Evolutionary conservation across 2,888 invertebrate genomes (phyloP), one percentile per base, ranked within the genome.

Genomic region (Sphaerophoria rueppellii): DNA sequence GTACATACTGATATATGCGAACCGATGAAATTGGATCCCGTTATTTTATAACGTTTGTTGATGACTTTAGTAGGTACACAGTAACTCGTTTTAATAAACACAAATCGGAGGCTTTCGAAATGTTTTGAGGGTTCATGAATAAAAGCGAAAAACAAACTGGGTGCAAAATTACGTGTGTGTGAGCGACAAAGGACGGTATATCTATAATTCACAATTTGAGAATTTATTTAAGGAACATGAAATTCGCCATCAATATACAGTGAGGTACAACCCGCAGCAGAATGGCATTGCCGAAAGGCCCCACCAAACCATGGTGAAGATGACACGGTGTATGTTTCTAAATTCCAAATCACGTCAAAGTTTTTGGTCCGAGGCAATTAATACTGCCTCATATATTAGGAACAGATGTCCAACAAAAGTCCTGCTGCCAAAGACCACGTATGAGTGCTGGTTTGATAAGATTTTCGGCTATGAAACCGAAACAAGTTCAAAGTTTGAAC

Each of bases 1-100:
- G 65, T 87, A 14, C 86, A 87, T 60, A 79, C 82, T 3, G 78
- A 86, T 71, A 70, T 86, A 37, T 87, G 75, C 43, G 82, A 82
- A 5, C 86, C 86, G 9, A 78, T 87, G n/a, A 57, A 63, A 86
- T 82, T 63, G 81, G 46, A 57, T 55, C 58, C 43, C 14, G 16
- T 72, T 79, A 34, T 80, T 85, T n/a, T 40, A 72, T 82, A 37
- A 72, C 72, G 11, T 82, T 76, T 55, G 69, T 76, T 4, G 69
- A 70, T 46, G 79, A 79, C 60, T 76, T 52, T 43, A 67, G 72
- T 1, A 46, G 76, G 4, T 71, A 65, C 52, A 57, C 35, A n/a
- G 37, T 54, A n/a, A 71, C 58, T 14, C 60, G 72, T 16, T 86
- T 86, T 67, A 37, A 34, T 86, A 14, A 70, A 55, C 37, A 78